Evolutionary conservation across 2,888 invertebrate genomes (phyloP), one percentile per base, ranked within the genome.

Genomic region (Altica lythri): DNA sequence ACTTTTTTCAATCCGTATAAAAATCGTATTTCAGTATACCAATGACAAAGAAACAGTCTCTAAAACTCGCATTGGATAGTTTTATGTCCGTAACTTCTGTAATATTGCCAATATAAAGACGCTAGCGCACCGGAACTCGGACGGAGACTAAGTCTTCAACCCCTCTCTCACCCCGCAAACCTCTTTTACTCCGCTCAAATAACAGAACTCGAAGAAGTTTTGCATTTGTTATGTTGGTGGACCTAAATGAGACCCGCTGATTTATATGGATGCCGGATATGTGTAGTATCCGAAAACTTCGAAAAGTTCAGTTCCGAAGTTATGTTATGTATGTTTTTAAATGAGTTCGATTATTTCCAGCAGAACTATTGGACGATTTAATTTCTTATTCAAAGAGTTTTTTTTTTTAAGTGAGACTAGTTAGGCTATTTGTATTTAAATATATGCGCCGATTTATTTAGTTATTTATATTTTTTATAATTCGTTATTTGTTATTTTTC

Each of bases 151-250:
- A 57, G 57, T 57, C 56, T n/a, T 22, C 40, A n/a, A n/a, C n/a
- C 51, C 44, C 40, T 22, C 43, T 30, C 38, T 12, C 14, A 34
- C 37, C 48, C 17, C 35, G 34, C 42, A 12, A 18, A 1, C 46
- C 42, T 42, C 27, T 25, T 29, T 14, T 35, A 12, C 37, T 30
- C 29, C 48, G 43, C 12, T 35, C 35, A 17, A 35, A 34, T 35
- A 46, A 27, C 46, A 34, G 56, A 22, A 40, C 22, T 3, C 40
- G 40, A 40, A 55, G 53, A 71, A 71, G 64, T 70, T 72, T 62
- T 65, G 71, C 73, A 73, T 74, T 74, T 73, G 74, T 74, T 74
- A 74, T 70, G 72, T 69, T 72, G 67, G 72, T 72, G 74, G 72
- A 72, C 72, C 72, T 70, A 69, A 63, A 67, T 68, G 65, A 64